A percentile compares a stretch with the other conserved stretches of the same genome.
phyloP scores from a whole-genome alignment of 2,797 vertebrate species.

The Oreochromis mossambicus region DNA sequence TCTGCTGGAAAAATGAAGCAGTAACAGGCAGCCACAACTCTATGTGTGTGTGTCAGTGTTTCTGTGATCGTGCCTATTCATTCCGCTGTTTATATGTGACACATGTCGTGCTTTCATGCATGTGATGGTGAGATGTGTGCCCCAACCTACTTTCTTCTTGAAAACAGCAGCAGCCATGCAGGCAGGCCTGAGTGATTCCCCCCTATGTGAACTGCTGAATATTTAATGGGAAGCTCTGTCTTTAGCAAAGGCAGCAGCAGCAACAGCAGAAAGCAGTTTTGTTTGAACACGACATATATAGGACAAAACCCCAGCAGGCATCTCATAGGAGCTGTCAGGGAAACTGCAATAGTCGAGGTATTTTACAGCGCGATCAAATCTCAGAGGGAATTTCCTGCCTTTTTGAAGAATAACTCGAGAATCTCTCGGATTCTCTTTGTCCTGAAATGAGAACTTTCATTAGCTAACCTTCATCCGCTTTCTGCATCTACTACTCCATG shows the following conservation, averaged over 20 bases:
- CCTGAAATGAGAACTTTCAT: constrained; percentile 30
- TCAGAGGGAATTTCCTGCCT: constrained; percentile 31
- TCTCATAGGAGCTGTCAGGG: constrained; percentile 41
- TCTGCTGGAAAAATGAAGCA: constrained; percentile 44
- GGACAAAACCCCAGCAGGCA: constrained; percentile 60
- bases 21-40: constrained; percentile 21
- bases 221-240: constrained; percentile 70
- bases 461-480: background rate
- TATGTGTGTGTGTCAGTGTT: background rate
- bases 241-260: constrained; percentile 47
- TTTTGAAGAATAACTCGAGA: background rate
- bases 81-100: constrained; percentile 10
- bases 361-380: constrained; percentile 46
- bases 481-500: constrained; percentile 52
- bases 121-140: constrained; percentile 1
- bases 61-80: constrained; percentile 5
- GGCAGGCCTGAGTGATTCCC: constrained; percentile 34
- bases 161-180: constrained; percentile 24
- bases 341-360: constrained; percentile 33
- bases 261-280: constrained; percentile 37
- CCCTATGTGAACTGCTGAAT: constrained; percentile 63
- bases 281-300: constrained; percentile 56
- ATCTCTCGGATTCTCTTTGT: constrained; percentile 15
- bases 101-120: constrained; percentile 22
- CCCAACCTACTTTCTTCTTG: constrained; percentile 46